Percentiles rank a stretch among this genome's conserved stretches.
Evolutionary conservation across 2,888 invertebrate species (phyloP).

Genomic region (Elegia similella): DNA sequence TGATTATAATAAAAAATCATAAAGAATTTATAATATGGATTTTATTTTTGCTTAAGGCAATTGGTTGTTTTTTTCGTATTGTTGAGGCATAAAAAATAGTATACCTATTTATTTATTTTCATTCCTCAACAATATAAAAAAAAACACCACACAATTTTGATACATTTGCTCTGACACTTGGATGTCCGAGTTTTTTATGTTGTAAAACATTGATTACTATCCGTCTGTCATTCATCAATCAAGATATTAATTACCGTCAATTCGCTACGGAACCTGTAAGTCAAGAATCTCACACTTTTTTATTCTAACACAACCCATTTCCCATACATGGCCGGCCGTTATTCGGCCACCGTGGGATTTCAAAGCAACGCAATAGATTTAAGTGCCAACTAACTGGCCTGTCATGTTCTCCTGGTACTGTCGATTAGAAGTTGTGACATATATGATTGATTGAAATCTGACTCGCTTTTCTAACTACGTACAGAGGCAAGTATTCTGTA

Average conservation of each 20-base stretch:
- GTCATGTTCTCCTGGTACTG: neutral
- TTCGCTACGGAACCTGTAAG: neutral
- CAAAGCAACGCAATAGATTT: constrained; percentile 1
- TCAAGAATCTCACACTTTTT: constrained; percentile 26
- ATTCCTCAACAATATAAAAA: too few species aligned
- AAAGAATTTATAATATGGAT: too few species aligned
- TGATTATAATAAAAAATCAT: too few species aligned
- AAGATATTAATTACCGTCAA: neutral
- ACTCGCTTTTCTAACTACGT: neutral
- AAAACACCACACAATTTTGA: too few species aligned
- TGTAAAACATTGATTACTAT: too few species aligned
- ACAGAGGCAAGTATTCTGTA: neutral
- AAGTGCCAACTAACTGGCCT: neutral
- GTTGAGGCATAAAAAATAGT: too few species aligned
- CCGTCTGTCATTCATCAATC: neutral
- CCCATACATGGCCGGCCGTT: constrained; percentile 13
- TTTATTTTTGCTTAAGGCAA: too few species aligned
- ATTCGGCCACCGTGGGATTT: constrained; percentile 13
- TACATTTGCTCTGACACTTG: too few species aligned
- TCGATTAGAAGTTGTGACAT: neutral
- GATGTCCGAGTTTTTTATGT: too few species aligned
- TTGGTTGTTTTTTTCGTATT: too few species aligned
- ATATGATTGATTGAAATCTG: neutral
- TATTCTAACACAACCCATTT: constrained; percentile 29
- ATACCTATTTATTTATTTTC: too few species aligned